These are phyloP conservation scores for Pyrrhia umbra DNA, from an alignment of 2,888 invertebrate genomes.

Conservation along the genomic window DNA sequence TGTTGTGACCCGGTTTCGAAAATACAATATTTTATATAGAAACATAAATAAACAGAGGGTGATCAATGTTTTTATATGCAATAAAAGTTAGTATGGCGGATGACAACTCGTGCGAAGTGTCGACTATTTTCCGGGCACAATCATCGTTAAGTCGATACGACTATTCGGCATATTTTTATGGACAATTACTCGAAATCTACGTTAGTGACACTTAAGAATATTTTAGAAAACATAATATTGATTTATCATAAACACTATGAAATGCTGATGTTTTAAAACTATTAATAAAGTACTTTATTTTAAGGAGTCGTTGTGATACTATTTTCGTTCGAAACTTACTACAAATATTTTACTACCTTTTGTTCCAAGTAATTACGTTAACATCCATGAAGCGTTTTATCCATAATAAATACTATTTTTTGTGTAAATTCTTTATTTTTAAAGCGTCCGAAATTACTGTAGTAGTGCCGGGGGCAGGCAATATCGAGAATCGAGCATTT, in stretches of 20 bases:
- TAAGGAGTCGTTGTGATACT: not conserved
- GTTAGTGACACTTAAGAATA: conserved; percentile 23
- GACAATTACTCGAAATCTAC: conserved; percentile 47
- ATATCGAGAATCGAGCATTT: conserved; percentile 85
- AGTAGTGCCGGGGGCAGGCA: conserved; percentile 78
- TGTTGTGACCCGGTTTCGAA: conserved; percentile 70
- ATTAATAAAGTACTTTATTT: conserved; percentile 1
- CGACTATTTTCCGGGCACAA: conserved; percentile 72
- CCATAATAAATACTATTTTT: conserved; percentile 52
- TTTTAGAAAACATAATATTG: conserved; percentile 11
- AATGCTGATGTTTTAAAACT: not conserved
- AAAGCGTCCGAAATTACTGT: conserved; percentile 76
- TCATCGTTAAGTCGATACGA: conserved; percentile 77
- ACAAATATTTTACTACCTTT: conserved; percentile 45
- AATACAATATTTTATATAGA: conserved; percentile 68
- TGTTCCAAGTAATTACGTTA: conserved; percentile 44
- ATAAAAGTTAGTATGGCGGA: conserved; percentile 73
- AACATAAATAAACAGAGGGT: conserved; percentile 68
- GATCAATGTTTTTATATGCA: conserved; percentile 74
- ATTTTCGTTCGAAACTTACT: not conserved
- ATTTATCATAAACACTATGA: conserved; percentile 2
- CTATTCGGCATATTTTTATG: conserved; percentile 64
- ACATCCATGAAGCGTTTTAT: conserved; percentile 48
- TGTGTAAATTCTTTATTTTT: conserved; percentile 64
- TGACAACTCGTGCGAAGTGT: conserved; percentile 67